Evolutionary conservation across 2,797 vertebrate species (phyloP), one percentile per base, ranked within the genome.

Genomic region (Apodemus agrarius): DNA sequence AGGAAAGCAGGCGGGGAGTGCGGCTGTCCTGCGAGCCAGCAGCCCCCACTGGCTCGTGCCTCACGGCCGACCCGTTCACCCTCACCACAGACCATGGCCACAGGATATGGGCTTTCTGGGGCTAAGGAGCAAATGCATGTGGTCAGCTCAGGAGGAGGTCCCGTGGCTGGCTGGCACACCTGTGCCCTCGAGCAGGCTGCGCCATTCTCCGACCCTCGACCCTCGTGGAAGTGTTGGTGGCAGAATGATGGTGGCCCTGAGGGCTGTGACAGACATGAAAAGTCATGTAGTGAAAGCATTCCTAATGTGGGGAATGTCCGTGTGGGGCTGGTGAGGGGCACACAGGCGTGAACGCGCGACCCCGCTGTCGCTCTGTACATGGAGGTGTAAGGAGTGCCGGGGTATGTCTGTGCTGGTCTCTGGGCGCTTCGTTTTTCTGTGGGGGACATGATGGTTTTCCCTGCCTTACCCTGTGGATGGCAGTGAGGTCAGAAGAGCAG

Each of bases 51-150:
- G 78, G 34, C 88, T 76, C 12, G 0, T 14, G 43, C 65, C 13
- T 54, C 34, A 0, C 2, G 40, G 59, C 74, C 2, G 40, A 52
- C 74, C 67, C 26, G 5, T 59, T 86, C 72, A 1, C 67, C 80
- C 31, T 85, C 57, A 72, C 67, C 69, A 63, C n/a, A 69, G 16
- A 57, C 57, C 75, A 59, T 52, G 8, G 49, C 82, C 49, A 34
- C 9, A 88, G 87, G 90, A 94, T 85, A 46, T 21, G 76, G 76
- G 54, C 40, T 65, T 93, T 91, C 57, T 90, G 22, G 8, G 74
- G 63, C n/a, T 81, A 83, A 26, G 69, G 87, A 63, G 87, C 52
- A 85, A 80, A 67, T 37, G 21, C 52, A 37, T 74, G 63, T 54
- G 37, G 63, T 90, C 61, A 40, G 31, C 17, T 1, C 0, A 0